These are phyloP conservation scores for Gymnogyps californianus DNA, from an alignment of 2,113 vertebrate genomes.

Conservation along the genomic window DNA sequence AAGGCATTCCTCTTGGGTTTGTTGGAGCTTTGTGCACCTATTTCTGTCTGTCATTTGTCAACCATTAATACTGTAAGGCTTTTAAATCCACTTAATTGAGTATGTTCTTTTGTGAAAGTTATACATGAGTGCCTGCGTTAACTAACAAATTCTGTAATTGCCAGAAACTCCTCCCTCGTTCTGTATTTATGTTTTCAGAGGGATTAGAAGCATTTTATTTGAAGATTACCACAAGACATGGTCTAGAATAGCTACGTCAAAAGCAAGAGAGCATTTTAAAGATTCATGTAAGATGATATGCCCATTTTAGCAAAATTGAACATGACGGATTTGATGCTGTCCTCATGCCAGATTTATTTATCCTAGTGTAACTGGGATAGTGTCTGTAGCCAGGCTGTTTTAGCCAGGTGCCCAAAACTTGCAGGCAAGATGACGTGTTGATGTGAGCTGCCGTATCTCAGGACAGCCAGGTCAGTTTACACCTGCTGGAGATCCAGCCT, in stretches of 20 bases:
- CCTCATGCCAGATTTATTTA: neutral
- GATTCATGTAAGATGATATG: conserved; percentile 28
- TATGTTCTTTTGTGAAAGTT: neutral
- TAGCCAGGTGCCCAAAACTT: neutral
- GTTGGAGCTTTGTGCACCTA: neutral
- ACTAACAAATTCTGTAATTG: neutral
- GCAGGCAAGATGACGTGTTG: neutral
- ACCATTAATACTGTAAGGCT: too few species aligned
- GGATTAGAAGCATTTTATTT: conserved; percentile 46
- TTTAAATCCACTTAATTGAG: neutral
- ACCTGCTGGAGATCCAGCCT: neutral
- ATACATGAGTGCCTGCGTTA: neutral
- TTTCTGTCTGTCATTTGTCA: neutral
- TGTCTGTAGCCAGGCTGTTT: neutral
- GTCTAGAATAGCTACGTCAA: conserved; percentile 48
- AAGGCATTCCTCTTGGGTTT: neutral
- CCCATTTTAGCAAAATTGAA: neutral
- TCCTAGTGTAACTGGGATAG: neutral
- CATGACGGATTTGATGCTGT: neutral
- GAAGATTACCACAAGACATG: conserved; percentile 52
- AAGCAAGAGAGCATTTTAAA: neutral
- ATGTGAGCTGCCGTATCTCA: neutral
- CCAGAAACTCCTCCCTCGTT: neutral
- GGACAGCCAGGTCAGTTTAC: neutral
- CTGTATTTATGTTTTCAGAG: conserved; percentile 51